Percentiles rank a stretch among this genome's conserved stretches.
Evolutionary conservation across 30 jellyfish, hydroid and myxozoan genomes (phyloP).

Genomic region (Aurelia sp.): DNA sequence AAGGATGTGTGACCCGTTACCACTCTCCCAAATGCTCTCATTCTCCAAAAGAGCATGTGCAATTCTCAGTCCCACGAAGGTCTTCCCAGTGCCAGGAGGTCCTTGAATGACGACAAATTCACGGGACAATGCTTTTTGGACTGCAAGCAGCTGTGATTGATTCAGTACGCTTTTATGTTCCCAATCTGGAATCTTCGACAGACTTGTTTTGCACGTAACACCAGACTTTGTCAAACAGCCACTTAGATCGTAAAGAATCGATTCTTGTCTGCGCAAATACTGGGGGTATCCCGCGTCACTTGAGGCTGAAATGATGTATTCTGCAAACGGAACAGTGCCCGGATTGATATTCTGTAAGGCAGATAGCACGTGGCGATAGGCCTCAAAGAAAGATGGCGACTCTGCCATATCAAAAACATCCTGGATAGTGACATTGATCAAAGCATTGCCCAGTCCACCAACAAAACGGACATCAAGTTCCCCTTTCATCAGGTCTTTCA

Average conservation of each 20-base stretch:
- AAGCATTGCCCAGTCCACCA: constrained; percentile 17
- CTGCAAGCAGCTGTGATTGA: constrained; percentile 49
- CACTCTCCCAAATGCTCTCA: constrained; percentile 27
- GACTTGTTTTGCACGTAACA: background rate
- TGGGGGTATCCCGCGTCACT: constrained; percentile 27
- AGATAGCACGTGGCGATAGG: constrained; percentile 71
- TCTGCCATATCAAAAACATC: constrained; percentile 58
- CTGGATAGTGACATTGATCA: background rate
- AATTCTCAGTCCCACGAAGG: constrained; percentile 78
- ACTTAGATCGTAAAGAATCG: constrained; percentile 12
- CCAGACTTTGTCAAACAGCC: constrained; percentile 20
- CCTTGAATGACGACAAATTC: constrained; percentile 83
- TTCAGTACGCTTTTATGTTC: background rate
- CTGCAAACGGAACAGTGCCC: constrained; percentile 45
- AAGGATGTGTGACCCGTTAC: constrained; percentile 53
- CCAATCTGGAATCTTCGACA: constrained; percentile 2
- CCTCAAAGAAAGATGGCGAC: constrained; percentile 76
- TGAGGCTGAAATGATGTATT: constrained; percentile 42
- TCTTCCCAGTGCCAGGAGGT: constrained; percentile 97
- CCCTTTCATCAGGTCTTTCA: constrained; percentile 47
- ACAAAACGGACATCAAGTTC: constrained; percentile 60
- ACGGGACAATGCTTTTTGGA: constrained; percentile 51
- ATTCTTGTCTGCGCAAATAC: constrained; percentile 9
- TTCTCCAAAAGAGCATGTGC: constrained; percentile 68
- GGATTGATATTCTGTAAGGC: constrained; percentile 49